Evolutionary conservation across 2,888 invertebrate genomes (phyloP), one percentile per base, ranked within the genome.

Genomic region (Athetis lepigone): DNA sequence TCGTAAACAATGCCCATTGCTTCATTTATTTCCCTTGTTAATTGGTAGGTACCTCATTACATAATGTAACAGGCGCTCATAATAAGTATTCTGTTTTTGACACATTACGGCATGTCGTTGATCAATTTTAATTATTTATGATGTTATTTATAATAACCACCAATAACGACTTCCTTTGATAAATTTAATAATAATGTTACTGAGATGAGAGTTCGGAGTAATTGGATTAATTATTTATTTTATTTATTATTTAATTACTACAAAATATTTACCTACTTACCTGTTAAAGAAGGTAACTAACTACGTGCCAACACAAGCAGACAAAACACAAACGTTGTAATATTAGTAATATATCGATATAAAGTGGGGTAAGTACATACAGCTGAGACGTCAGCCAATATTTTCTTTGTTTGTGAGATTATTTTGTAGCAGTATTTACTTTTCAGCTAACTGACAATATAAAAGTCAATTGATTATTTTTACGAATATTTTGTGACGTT

Each of bases 381-480:
- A 50, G 27, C 21, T 51, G 11, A 51, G 66, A 70, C 27, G 29
- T 70, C 46, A 61, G 39, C 8, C n/a, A 50, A 56, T 67, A 42
- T 23, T 67, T 67, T 51, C 67, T 70, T 67, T 70, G 66, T 70
- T 51, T 27, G 36, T 50, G 13, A 39, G 43, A 46, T 19, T 13
- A 39, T 49, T 33, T 33, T 23, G 27, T n/a, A 23, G 11, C 29
- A 51, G 2, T 5, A n/a, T n/a, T n/a, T n/a, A n/a, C n/a, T n/a
- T n/a, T n/a, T n/a, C n/a, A n/a, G n/a, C n/a, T n/a, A n/a, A n/a
- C n/a, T n/a, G n/a, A n/a, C n/a, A n/a, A n/a, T n/a, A n/a, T n/a
- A n/a, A n/a, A n/a, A n/a, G n/a, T n/a, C n/a, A n/a, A n/a, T n/a
- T n/a, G n/a, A n/a, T n/a, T n/a, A n/a, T n/a, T n/a, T n/a, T n/a